Conservation (phyloP, 1,140 invertebrate genomes). For the Maniola jurtina region DNA sequence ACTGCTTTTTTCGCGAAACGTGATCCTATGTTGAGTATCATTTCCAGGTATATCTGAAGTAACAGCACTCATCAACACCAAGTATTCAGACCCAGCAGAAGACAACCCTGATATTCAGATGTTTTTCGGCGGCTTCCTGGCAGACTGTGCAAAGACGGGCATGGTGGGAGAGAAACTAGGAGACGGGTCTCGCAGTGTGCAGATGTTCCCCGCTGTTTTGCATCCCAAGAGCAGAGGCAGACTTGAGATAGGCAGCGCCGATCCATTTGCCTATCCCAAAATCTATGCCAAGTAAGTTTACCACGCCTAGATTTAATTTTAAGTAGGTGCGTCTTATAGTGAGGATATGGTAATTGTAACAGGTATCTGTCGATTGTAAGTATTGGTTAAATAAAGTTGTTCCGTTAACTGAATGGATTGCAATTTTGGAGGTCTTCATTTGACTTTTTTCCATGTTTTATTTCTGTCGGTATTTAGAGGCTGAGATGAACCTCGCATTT, state of each 20-base stretch:
- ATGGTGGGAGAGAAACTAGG: constrained; percentile 87
- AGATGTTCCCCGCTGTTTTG: constrained; percentile 83
- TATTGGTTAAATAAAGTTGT: no score
- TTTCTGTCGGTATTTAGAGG: no score
- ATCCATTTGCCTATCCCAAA: constrained; percentile 82
- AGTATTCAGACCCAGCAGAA: constrained; percentile 85
- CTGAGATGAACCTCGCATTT: no score
- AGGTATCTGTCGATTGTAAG: neutral
- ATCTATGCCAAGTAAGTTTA: constrained; percentile 70
- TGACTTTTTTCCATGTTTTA: no score
- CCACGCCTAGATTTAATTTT: neutral
- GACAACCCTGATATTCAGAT: constrained; percentile 92
- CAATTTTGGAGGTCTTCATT: no score
- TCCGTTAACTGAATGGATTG: no score
- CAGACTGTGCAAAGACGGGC: constrained; percentile 90
- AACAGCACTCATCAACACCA: constrained; percentile 90
- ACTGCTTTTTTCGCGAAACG: no score
- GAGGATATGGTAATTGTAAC: no score
- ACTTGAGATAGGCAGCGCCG: constrained; percentile 83
- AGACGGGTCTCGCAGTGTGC: constrained; percentile 81
- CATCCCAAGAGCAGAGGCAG: constrained; percentile 91
- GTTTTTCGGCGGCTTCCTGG: constrained; percentile 91
- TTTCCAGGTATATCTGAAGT: constrained; percentile 86
- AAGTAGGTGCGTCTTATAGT: neutral
- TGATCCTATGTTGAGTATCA: neutral